These are phyloP conservation scores for Tenthredo notha DNA, from an alignment of 2,888 invertebrate genomes.

Conservation along the genomic window DNA sequence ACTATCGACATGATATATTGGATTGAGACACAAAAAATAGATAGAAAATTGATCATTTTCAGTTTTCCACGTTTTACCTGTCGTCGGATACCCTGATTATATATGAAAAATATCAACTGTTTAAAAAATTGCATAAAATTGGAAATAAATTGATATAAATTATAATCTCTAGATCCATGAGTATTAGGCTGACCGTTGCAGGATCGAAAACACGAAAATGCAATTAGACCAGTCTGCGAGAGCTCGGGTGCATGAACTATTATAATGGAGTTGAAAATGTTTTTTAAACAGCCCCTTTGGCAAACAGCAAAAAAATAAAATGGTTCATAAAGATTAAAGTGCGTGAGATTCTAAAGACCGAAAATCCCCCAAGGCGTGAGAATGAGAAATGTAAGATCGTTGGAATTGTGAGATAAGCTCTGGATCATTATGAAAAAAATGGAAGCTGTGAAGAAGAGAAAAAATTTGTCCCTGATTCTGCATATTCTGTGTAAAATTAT, in stretches of 20 bases:
- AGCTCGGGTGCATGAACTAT: not conserved
- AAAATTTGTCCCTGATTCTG: not conserved
- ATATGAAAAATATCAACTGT: not conserved
- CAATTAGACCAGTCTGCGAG: not conserved
- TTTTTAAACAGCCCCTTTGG: not conserved
- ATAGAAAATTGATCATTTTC: too few relatives aligned
- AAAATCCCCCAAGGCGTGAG: not conserved
- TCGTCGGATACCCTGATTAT: not conserved
- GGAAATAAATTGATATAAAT: not conserved
- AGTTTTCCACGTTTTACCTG: too few relatives aligned
- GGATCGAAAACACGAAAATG: not conserved
- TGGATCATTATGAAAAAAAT: not conserved
- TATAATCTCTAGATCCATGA: not conserved
- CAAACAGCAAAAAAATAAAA: not conserved
- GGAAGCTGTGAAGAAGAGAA: not conserved
- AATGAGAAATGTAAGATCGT: constrained; percentile 2
- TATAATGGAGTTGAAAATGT: not conserved
- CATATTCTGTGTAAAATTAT: not conserved
- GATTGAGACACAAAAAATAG: too few relatives aligned
- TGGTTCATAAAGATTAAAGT: not conserved
- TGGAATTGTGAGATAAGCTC: not conserved
- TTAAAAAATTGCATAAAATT: not conserved
- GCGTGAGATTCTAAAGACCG: not conserved
- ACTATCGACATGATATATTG: too few relatives aligned
- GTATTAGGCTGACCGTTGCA: not conserved